phyloP scores from a whole-genome alignment of 2,797 vertebrate genomes.

The Tenualosa ilisha region DNA sequence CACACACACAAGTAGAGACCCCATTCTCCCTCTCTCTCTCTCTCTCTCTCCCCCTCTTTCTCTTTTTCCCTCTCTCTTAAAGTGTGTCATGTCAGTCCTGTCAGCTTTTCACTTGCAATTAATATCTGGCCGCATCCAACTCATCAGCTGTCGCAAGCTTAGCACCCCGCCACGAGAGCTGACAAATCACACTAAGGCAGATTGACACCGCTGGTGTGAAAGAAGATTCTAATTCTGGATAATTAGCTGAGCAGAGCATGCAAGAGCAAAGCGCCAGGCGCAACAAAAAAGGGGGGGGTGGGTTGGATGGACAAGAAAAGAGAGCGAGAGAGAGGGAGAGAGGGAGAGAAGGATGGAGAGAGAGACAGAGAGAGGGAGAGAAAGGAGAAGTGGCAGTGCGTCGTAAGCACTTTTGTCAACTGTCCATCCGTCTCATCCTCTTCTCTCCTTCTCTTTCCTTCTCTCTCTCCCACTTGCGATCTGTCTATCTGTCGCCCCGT shows the following conservation, averaged over 20 bases:
- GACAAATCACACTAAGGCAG: conserved; percentile 78
- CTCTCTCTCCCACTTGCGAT: conserved; percentile 39
- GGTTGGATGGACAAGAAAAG: neutral
- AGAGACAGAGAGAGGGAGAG: conserved; percentile 37
- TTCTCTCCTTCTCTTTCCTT: conserved; percentile 9
- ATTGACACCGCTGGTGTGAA: conserved; percentile 82
- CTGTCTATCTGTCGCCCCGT: conserved; percentile 20
- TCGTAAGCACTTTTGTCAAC: conserved; percentile 77
- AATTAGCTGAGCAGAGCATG: conserved; percentile 81
- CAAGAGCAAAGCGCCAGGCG: conserved; percentile 52
- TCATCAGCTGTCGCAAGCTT: conserved; percentile 80
- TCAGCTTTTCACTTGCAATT: conserved; percentile 95
- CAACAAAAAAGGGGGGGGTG: neutral
- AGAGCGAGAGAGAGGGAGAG: conserved; percentile 14
- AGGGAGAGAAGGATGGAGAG: conserved; percentile 13
- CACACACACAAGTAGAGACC: neutral
- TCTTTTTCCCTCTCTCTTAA: conserved; percentile 29
- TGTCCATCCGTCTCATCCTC: conserved; percentile 54
- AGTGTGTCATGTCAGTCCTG: conserved; percentile 71
- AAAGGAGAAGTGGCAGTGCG: conserved; percentile 72
- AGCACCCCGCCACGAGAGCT: conserved; percentile 76
- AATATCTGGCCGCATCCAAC: conserved; percentile 78
- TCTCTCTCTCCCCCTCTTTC: conserved; percentile 32
- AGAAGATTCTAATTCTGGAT: conserved; percentile 83
- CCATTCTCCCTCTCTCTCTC: conserved; percentile 12